These are phyloP conservation scores for Sinelater perroti DNA, from an alignment of 2,888 invertebrate species.

Conservation along the genomic window DNA sequence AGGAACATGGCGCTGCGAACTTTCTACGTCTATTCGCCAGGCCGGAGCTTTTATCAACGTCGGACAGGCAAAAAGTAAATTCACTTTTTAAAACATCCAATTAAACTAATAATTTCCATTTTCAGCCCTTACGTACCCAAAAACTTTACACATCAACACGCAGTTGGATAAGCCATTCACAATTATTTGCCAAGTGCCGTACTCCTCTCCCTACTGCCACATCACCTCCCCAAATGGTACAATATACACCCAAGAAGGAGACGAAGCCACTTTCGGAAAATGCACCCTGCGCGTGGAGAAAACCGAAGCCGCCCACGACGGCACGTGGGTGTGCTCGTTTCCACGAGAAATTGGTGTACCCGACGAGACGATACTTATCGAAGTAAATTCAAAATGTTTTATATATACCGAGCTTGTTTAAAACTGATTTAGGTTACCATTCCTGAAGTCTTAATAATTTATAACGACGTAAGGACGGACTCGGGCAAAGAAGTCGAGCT, in stretches of 20 bases:
- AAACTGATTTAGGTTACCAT: constrained; percentile 30
- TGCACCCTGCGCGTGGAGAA: constrained; percentile 25
- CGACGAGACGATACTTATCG: constrained; percentile 34
- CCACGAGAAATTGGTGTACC: constrained; percentile 32
- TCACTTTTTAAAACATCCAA: background rate
- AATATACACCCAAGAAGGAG: constrained; percentile 22
- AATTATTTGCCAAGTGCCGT: constrained; percentile 38
- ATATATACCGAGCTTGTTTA: too few species aligned
- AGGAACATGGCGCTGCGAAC: constrained; percentile 40
- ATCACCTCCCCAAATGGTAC: constrained; percentile 39
- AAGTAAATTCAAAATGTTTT: too few species aligned
- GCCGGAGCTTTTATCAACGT: constrained; percentile 21
- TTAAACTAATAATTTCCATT: background rate
- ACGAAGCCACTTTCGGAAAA: constrained; percentile 27
- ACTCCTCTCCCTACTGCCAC: constrained; percentile 36
- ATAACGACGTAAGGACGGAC: constrained; percentile 21
- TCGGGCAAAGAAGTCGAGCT: constrained; percentile 26
- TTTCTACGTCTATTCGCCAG: background rate
- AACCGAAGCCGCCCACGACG: constrained; percentile 31
- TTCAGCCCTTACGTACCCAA: constrained; percentile 31
- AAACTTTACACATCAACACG: constrained; percentile 11
- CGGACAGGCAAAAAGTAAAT: constrained; percentile 14
- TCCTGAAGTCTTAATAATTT: constrained; percentile 27
- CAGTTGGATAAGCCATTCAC: constrained; percentile 23
- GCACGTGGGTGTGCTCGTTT: constrained; percentile 41